A percentile compares a stretch with the other conserved stretches of the same genome.
Evolutionary conservation across 2,113 vertebrate species (phyloP).

Genomic region (Alectura lathami): DNA sequence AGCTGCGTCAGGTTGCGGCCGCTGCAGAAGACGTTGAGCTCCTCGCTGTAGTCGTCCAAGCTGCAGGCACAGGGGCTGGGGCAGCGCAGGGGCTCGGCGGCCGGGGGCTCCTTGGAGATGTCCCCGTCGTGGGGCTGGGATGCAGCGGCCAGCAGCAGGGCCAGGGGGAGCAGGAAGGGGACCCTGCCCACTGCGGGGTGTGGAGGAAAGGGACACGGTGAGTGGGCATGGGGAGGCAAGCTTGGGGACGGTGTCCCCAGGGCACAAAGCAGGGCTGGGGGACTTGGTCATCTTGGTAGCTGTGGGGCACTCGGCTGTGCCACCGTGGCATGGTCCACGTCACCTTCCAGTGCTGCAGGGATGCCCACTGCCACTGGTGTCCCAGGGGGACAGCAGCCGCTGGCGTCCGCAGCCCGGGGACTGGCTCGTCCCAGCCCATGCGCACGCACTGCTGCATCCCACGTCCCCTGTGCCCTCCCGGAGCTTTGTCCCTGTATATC

Average conservation of each 20-base stretch:
- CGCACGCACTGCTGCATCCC: neutral
- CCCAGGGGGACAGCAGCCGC: neutral
- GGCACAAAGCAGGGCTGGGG: neutral
- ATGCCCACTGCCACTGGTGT: neutral
- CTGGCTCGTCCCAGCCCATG: neutral
- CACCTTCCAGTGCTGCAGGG: neutral
- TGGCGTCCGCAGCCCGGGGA: neutral
- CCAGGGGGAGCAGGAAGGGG: constrained; percentile 43
- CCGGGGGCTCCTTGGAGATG: neutral
- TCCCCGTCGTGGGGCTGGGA: neutral
- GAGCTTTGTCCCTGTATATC: neutral
- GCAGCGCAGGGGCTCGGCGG: constrained; percentile 75
- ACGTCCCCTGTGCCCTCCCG: neutral
- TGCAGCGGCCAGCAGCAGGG: neutral
- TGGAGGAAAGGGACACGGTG: accelerated
- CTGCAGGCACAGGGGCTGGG: constrained; percentile 84
- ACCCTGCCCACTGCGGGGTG: neutral
- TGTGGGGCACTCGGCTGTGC: neutral
- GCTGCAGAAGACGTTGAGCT: constrained; percentile 92
- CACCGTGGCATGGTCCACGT: neutral
- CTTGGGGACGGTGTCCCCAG: neutral
- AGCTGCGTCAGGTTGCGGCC: constrained; percentile 81
- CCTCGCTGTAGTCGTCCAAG: constrained; percentile 82
- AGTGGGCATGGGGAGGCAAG: neutral
- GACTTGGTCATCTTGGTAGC: neutral